These are phyloP conservation scores for Leptopilina drosophilae DNA, from an alignment of 2,888 invertebrate species.

Conservation along the genomic window DNA sequence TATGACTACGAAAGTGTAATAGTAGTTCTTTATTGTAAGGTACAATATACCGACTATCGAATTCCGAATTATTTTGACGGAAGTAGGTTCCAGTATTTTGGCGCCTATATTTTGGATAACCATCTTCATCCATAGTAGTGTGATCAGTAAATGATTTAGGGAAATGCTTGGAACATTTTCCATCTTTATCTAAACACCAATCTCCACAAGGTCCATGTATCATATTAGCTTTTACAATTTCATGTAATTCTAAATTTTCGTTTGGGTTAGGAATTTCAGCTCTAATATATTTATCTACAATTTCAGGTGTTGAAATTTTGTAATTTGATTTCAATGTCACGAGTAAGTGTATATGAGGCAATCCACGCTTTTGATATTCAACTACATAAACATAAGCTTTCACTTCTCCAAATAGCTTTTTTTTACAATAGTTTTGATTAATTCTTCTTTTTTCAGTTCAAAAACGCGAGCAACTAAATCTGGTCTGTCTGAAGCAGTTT, in stretches of 20 bases:
- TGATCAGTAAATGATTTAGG: constrained; percentile 47
- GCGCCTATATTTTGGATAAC: constrained; percentile 59
- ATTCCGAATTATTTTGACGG: constrained; percentile 41
- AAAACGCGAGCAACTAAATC: too few relatives aligned
- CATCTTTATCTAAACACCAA: too few relatives aligned
- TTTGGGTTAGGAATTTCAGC: constrained; percentile 64
- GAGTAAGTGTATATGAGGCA: not conserved
- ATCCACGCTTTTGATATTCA: too few relatives aligned
- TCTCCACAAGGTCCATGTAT: constrained; percentile 60
- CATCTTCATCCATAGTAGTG: constrained; percentile 53
- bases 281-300: constrained; percentile 32
- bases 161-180: constrained; percentile 58
- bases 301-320: constrained; percentile 48
- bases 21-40: constrained; percentile 48
- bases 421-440: not conserved
- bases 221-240: constrained; percentile 57
- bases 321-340: constrained; percentile 23
- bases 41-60: constrained; percentile 68
- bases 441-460: not conserved
- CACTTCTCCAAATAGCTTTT: too few relatives aligned
- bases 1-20: constrained; percentile 40
- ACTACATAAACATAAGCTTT: too few relatives aligned
- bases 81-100: constrained; percentile 53
- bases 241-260: constrained; percentile 61
- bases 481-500: too few relatives aligned